Conservation (phyloP, 2,113 vertebrate species). For the Tragelaphus imberbis region DNA sequence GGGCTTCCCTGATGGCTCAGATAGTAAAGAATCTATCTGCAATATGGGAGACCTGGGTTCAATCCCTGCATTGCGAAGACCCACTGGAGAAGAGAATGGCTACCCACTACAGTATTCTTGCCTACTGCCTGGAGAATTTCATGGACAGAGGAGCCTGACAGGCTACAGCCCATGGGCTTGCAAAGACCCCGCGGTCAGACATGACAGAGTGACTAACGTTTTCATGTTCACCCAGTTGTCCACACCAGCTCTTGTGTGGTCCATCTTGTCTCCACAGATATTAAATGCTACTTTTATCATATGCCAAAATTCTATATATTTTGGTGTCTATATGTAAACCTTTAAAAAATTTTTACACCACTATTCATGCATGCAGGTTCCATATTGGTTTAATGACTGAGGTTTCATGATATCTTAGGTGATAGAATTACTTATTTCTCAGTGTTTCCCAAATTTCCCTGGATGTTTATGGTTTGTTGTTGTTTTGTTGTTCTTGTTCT, state of each 20-base stretch:
- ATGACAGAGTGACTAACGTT: neutral
- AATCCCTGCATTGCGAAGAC: neutral
- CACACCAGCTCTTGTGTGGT: neutral
- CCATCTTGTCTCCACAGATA: neutral
- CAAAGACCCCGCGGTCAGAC: neutral
- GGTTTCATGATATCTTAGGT: neutral
- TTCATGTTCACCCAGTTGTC: neutral
- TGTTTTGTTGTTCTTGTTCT: neutral
- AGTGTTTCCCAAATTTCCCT: neutral
- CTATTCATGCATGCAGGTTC: neutral
- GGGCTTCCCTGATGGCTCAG: neutral
- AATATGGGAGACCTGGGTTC: neutral
- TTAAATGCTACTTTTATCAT: neutral
- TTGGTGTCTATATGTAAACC: neutral
- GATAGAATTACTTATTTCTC: neutral
- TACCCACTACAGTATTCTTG: neutral
- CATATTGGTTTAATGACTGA: neutral
- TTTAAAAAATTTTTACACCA: neutral
- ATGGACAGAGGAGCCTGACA: neutral
- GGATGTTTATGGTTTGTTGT: neutral
- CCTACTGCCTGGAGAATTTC: neutral
- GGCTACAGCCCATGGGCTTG: neutral
- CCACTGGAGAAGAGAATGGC: neutral
- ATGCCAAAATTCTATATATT: neutral
- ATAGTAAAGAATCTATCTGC: neutral